A percentile compares a stretch with the other conserved stretches of the same genome.
phyloP scores from a whole-genome alignment of 2,888 invertebrate genomes.

The Bombylius major region DNA sequence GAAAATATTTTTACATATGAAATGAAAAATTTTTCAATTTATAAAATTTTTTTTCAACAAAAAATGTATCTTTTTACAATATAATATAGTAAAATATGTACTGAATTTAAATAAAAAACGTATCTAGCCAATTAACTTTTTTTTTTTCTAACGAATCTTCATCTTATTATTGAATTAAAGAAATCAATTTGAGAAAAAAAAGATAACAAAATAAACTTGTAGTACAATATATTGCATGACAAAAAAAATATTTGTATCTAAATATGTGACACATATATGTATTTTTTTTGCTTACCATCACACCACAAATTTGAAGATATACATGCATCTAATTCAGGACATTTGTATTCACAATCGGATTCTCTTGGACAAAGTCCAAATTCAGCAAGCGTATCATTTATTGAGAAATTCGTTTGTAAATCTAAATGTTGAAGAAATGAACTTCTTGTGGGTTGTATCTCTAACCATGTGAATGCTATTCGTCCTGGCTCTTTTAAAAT shows the following conservation, averaged over 20 bases:
- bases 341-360: constrained; percentile 47
- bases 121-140: too few relatives aligned
- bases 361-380: constrained; percentile 38
- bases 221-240: not conserved
- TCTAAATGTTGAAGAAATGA: constrained; percentile 47
- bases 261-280: not conserved
- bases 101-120: not conserved
- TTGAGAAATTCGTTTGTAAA: constrained; percentile 28
- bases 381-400: constrained; percentile 34
- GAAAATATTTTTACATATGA: too few relatives aligned
- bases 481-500: constrained; percentile 58
- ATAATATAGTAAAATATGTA: not conserved
- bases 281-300: constrained; percentile 45
- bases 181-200: not conserved
- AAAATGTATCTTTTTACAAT: not conserved
- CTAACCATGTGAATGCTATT: constrained; percentile 68
- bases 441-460: constrained; percentile 51
- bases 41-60: not conserved
- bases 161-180: too few relatives aligned
- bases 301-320: constrained; percentile 63
- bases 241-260: not conserved
- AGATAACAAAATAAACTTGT: not conserved
- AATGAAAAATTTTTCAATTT: too few relatives aligned
- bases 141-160: too few relatives aligned
- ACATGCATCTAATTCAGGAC: constrained; percentile 65